Evolutionary conservation across 2,113 vertebrate genomes (phyloP), one percentile per base, ranked within the genome.

Genomic region (Rhizomys pruinosus): DNA sequence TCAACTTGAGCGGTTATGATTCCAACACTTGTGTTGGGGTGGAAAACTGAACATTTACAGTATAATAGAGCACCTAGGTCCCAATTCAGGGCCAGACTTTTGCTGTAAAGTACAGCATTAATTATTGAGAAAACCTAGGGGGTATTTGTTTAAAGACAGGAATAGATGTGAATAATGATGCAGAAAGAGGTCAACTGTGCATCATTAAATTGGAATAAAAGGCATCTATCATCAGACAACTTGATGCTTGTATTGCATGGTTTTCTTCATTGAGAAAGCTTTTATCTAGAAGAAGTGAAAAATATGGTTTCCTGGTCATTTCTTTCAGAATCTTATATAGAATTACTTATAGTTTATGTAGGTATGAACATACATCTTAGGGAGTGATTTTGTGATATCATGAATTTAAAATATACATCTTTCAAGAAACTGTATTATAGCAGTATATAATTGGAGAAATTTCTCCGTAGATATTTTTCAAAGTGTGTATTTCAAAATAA

Each of bases 71-170:
- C 4, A 37, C 17, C 61, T 39, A 95, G 39, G 7, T 84, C 89
- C 68, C 78, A 55, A 1, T 84, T 93, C 84, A 82, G 29, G 25
- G 16, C 15, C 37, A 85, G 88, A 68, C n/a, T 91, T 2, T 66
- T 80, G 66, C 87, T 94, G 39, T 84, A 96, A 96, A 94, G 89
- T 72, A 76, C 23, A 86, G 44, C 32, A 82, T 72, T 64, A 84
- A 95, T 71, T 94, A 91, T 19, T 84, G 23, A 74, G 25, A 96
- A 91, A 87, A 87, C 93, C 61, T 37, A 93, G 61, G 52, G 52
- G 72, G 68, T 39, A 59, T 77, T 86, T 77, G 0, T 92, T 93
- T 84, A 55, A 86, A 55, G 66, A 79, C 15, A 90, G 42, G 61
- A 95, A 89, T 5, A 47, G 16, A 44, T 0, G 42, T 12, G 27